Base-by-base conservation (phyloP, 2,888 invertebrate species). In the Nineta flava region DNA sequence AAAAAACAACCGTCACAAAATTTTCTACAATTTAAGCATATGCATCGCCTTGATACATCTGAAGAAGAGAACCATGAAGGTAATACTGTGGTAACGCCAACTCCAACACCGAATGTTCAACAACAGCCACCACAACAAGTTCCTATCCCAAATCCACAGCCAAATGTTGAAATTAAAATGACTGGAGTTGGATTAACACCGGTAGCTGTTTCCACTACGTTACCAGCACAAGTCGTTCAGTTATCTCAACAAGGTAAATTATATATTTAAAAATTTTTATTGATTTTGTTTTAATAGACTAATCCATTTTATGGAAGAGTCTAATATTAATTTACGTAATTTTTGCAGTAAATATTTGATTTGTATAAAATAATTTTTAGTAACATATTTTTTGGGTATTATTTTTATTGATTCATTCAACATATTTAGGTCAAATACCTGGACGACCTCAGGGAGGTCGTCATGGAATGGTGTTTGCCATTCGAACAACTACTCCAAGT, bases 1-100 rank as follows among this genome's bases (percentile, higher is more conserved):
- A 88, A 87, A 66, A 74, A 83, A 59, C 83, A 87, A 55, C 79
- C 85, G 51, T 77, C 80, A 55, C 77, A 82, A 52, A 81, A 82
- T 64, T 81, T 86, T 61, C 63, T 82, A 53, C 76, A 81, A 49
- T 88, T 86, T 65, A 70, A 87, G 58, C 81, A 82, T 61, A 81
- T 84, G 60, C 78, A 83, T 58, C 75, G 76, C 53, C 74, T 84
- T 59, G 79, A 80, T 58, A 46, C 17, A 12, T 15, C 19, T 13
- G 38, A 32, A 19, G 47, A 48, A 13, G 21, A n/a, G 6, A 43
- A 32, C 13, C 16, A 15, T 9, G 32, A 43, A 13, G 13, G 32
- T 31, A 54, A 31, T 48, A 52, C 51, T 42, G 26, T 26, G 7
- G 26, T 26, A 7, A 6, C 26, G 5, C 48, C 60, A 9, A 40